These are phyloP conservation scores for Gerris lacustris DNA, from an alignment of 2,888 invertebrate genomes.

Conservation along the genomic window DNA sequence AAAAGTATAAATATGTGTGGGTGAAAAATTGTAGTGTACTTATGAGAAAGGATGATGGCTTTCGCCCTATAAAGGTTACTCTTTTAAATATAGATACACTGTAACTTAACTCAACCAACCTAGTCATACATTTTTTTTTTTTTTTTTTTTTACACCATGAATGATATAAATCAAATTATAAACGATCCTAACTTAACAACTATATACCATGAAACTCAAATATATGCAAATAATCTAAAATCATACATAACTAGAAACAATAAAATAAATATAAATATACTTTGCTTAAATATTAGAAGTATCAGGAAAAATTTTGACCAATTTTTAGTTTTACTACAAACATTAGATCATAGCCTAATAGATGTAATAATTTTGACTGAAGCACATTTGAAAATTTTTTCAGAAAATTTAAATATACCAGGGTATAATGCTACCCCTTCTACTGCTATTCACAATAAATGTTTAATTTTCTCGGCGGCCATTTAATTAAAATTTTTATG, in stretches of 20 bases:
- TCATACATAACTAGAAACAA: not conserved
- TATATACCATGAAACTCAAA: not conserved
- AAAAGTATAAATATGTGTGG: slow-evolving; percentile 13
- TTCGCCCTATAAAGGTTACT: not conserved
- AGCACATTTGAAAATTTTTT: not conserved
- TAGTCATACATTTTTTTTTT: not conserved
- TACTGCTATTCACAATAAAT: not conserved
- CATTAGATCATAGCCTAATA: not conserved
- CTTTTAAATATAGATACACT: not conserved
- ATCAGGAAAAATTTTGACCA: not conserved
- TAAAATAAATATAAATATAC: not conserved
- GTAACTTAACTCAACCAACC: not conserved
- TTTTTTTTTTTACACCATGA: not conserved
- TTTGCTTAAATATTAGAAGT: not conserved
- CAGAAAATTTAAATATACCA: not conserved
- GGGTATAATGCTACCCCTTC: not conserved
- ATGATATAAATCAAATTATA: not conserved
- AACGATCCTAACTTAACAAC: not conserved
- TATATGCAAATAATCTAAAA: not conserved
- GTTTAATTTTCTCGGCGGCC: not conserved
- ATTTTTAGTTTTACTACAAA: no score
- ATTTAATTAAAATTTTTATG: no score
- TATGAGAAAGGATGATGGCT: slow-evolving; percentile 13
- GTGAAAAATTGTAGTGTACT: slow-evolving; percentile 15
- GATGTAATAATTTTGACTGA: not conserved